These are phyloP conservation scores for Tricholauxania praeusta DNA, from an alignment of 2,888 invertebrate species.

Conservation along the genomic window DNA sequence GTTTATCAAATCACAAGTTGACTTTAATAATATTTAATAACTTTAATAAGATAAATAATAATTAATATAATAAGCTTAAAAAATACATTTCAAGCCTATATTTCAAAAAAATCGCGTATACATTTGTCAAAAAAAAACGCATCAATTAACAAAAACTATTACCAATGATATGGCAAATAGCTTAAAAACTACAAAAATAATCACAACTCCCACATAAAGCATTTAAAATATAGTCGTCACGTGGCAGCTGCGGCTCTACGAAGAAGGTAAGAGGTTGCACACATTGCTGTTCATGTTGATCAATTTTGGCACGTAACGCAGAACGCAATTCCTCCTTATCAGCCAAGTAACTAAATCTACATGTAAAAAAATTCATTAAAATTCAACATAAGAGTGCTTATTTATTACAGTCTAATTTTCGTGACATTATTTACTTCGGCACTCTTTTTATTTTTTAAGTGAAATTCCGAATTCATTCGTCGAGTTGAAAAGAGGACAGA, in stretches of 20 bases:
- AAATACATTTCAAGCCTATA: no score
- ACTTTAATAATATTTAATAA: no score
- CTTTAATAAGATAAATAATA: no score
- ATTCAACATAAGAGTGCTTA: neutral
- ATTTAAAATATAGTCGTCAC: slow-evolving; percentile 46
- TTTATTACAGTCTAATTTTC: neutral
- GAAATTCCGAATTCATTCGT: no score
- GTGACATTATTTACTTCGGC: no score
- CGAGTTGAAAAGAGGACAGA: no score
- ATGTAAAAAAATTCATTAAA: slow-evolving; percentile 1
- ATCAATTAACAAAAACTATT: neutral
- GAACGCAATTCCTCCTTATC: slow-evolving; percentile 45
- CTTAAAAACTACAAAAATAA: slow-evolving; percentile 57
- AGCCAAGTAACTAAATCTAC: slow-evolving; percentile 53
- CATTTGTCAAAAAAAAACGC: no score
- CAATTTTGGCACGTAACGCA: slow-evolving; percentile 49
- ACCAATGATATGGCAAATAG: neutral
- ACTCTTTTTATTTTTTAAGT: no score
- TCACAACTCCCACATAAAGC: slow-evolving; percentile 61
- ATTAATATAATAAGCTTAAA: no score
- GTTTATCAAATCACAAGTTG: no score
- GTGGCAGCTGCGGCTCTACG: slow-evolving; percentile 49
- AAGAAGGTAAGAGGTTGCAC: slow-evolving; percentile 56
- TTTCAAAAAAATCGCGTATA: no score
- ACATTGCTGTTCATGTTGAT: slow-evolving; percentile 55